Conservation (phyloP, 2,113 vertebrate species). For the Leucopternis melanops region DNA sequence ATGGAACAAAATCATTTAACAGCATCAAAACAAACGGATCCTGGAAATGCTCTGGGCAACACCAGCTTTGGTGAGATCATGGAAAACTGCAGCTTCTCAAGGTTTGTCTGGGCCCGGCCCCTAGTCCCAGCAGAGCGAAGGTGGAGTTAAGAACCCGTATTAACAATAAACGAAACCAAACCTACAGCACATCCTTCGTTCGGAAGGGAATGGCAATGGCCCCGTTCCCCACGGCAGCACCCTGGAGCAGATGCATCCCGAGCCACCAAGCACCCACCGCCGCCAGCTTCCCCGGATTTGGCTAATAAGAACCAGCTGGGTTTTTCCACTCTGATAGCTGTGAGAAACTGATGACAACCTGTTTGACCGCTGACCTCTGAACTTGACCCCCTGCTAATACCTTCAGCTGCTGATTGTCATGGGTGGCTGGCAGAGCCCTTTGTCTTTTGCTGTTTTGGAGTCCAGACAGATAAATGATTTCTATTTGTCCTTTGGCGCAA, state of each 20-base stretch:
- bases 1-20: rapidly evolving
- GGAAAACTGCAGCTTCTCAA: background rate
- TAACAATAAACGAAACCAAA: background rate
- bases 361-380: constrained; percentile 84
- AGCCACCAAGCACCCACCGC: background rate
- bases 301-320: constrained; percentile 79
- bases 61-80: background rate
- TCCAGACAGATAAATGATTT: constrained; percentile 96
- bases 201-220: background rate
- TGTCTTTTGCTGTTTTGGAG: constrained; percentile 81
- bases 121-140: background rate
- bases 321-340: constrained; percentile 70
- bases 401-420: constrained; percentile 88
- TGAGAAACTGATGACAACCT: constrained; percentile 80
- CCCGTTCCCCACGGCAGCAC: background rate
- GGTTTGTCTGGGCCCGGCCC: background rate
- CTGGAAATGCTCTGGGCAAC: background rate
- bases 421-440: constrained; percentile 78
- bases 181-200: rapidly evolving
- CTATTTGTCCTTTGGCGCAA: constrained; percentile 92
- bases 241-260: background rate
- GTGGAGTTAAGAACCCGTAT: background rate
- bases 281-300: background rate
- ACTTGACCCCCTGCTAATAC: constrained; percentile 84
- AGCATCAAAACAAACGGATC: background rate